Conservation (phyloP, 1,140 invertebrate species). For the Meloidogyne exigua region DNA sequence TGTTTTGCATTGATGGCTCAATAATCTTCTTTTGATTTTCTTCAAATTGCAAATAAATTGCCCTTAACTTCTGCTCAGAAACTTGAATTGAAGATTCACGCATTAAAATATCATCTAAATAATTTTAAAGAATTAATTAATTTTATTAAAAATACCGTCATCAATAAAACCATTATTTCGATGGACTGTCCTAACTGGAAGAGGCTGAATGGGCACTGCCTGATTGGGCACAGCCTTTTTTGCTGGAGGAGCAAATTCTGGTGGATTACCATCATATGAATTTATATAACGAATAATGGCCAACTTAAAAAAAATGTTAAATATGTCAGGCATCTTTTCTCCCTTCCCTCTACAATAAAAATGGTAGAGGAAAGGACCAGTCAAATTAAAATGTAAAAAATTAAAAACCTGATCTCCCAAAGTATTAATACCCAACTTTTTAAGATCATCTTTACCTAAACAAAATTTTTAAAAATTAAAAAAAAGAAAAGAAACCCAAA, state of each 20-base stretch:
- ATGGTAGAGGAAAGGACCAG: no score
- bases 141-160: conserved; percentile 6
- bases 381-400: no score
- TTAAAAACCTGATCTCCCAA: conserved; percentile 34
- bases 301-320: no score
- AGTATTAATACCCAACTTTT: conserved; percentile 26
- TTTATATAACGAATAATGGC: conserved; percentile 31
- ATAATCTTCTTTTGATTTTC: not conserved
- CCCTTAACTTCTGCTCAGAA: not conserved
- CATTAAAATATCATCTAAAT: not conserved
- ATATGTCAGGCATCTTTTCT: no score
- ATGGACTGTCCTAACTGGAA: not conserved
- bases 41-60: not conserved
- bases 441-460: conserved; percentile 35
- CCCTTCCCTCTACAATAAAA: no score
- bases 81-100: not conserved
- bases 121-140: not conserved
- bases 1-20: not conserved
- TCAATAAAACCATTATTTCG: not conserved
- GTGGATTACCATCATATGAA: conserved; percentile 15
- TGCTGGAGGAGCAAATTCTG: conserved; percentile 15
- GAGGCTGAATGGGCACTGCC: not conserved
- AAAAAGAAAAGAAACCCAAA: conserved; percentile 1
- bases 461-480: conserved; percentile 1
- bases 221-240: no score